Conservation (phyloP, 92 coral and sea anemone species). For the Bergia sp. region DNA sequence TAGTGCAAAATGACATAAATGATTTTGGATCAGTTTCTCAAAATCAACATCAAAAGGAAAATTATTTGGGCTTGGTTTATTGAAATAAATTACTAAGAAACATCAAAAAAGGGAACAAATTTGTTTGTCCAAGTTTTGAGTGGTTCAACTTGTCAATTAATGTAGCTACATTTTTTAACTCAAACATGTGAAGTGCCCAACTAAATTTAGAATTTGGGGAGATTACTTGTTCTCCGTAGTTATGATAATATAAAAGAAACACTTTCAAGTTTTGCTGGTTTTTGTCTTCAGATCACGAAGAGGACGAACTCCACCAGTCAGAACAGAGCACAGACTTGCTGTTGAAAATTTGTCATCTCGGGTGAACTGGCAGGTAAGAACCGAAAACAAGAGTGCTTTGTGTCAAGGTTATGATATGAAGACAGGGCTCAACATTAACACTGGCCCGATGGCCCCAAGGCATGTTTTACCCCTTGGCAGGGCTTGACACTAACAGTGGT, state of each 20-base stretch:
- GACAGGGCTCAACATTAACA: too few species aligned
- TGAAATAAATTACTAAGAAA: too few species aligned
- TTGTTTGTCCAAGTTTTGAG: slow-evolving; percentile 10
- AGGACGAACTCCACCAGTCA: slow-evolving; percentile 88
- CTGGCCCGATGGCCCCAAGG: too few species aligned
- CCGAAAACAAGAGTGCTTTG: too few species aligned
- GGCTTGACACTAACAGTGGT: too few species aligned
- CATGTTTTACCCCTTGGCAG: too few species aligned
- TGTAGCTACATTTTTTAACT: neutral
- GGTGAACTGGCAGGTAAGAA: slow-evolving; percentile 94
- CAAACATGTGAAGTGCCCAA: neutral
- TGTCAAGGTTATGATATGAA: too few species aligned
- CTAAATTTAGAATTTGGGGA: neutral
- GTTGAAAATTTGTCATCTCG: slow-evolving; percentile 95
- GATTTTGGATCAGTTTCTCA: too few species aligned
- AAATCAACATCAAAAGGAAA: too few species aligned
- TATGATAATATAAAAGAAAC: neutral
- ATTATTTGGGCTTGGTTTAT: too few species aligned
- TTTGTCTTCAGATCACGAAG: slow-evolving; percentile 49
- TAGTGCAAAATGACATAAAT: too few species aligned
- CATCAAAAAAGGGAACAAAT: neutral
- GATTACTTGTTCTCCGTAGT: neutral
- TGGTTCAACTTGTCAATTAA: neutral
- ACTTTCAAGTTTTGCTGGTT: neutral
- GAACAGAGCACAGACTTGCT: slow-evolving; percentile 95